A percentile compares a stretch with the other conserved stretches of the same genome.
Evolutionary conservation across 2,113 vertebrate species (phyloP).

Genomic region (Petrocephalus microphthalmus): DNA sequence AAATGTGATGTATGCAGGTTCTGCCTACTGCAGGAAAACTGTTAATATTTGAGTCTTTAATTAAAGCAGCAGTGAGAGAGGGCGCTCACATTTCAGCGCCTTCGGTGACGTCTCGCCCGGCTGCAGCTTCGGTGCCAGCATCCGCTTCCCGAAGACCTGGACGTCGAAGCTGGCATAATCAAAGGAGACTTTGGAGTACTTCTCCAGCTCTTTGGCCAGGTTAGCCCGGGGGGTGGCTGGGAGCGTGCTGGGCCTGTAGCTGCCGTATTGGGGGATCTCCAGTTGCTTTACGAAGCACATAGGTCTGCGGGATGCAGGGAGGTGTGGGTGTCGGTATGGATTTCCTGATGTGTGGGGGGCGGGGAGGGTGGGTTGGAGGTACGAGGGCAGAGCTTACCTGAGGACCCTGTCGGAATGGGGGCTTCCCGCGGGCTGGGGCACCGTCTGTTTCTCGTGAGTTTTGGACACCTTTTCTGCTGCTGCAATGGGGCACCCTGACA

Average conservation of each 20-base stretch:
- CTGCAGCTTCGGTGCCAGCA: slow-evolving; percentile 94
- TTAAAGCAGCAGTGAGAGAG: not conserved
- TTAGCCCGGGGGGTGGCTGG: slow-evolving; percentile 88
- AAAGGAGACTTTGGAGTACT: slow-evolving; percentile 98
- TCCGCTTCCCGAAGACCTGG: slow-evolving; percentile 98
- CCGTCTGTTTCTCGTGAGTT: slow-evolving; percentile 80
- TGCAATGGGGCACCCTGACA: slow-evolving; percentile 95
- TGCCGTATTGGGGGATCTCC: slow-evolving; percentile 92
- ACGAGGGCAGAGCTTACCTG: slow-evolving; percentile 61
- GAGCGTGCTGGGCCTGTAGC: slow-evolving; percentile 81
- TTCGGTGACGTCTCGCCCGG: slow-evolving; percentile 90
- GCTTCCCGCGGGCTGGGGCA: slow-evolving; percentile 63
- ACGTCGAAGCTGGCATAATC: slow-evolving; percentile 99
- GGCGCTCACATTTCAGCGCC: slow-evolving; percentile 93
- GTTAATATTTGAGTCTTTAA: not conserved
- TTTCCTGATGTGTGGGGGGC: not conserved
- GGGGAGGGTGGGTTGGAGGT: too few relatives aligned
- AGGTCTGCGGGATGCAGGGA: slow-evolving; percentile 54
- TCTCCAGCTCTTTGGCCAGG: slow-evolving; percentile 98
- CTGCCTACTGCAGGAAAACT: not conserved
- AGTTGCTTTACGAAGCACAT: slow-evolving; percentile 99
- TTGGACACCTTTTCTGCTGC: slow-evolving; percentile 91
- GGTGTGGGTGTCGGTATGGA: not conserved
- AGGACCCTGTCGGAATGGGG: slow-evolving; percentile 89
- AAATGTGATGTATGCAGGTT: not conserved